Evolutionary conservation across 2,888 invertebrate genomes (phyloP).

Genomic region (Drosophila pseudotalamancana): DNA sequence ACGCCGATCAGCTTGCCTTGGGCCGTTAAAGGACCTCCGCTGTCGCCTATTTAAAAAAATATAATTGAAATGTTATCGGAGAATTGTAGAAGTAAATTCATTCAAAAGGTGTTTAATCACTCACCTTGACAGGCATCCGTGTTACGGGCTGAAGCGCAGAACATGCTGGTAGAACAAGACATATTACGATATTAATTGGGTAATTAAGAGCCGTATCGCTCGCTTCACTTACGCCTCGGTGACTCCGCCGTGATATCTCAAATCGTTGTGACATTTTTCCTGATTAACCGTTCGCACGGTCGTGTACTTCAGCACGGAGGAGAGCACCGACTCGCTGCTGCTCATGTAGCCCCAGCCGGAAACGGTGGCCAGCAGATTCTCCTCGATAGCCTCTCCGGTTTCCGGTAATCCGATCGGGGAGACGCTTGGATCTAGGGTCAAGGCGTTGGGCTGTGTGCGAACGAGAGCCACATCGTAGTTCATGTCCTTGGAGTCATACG

Average conservation of each 20-base stretch:
- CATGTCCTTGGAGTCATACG: slow-evolving; percentile 77
- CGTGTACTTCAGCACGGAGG: slow-evolving; percentile 75
- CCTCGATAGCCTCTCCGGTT: slow-evolving; percentile 46
- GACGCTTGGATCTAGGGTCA: slow-evolving; percentile 64
- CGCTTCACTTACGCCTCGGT: slow-evolving; percentile 78
- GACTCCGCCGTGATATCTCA: slow-evolving; percentile 75
- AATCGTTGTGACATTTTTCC: slow-evolving; percentile 62
- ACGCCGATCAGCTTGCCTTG: slow-evolving; percentile 78
- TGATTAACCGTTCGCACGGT: slow-evolving; percentile 78
- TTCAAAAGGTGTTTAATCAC: slow-evolving; percentile 4
- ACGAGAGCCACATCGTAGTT: slow-evolving; percentile 81
- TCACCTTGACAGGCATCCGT: slow-evolving; percentile 82
- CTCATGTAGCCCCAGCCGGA: slow-evolving; percentile 83
- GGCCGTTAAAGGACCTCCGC: slow-evolving; percentile 79
- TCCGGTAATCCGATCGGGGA: slow-evolving; percentile 67
- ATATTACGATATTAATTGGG: slow-evolving; percentile 28
- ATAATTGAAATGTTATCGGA: not conserved
- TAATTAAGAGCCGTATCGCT: slow-evolving; percentile 9
- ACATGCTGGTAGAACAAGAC: slow-evolving; percentile 71
- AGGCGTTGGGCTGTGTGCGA: slow-evolving; percentile 58
- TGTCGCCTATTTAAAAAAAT: slow-evolving; percentile 62
- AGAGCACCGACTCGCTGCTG: slow-evolving; percentile 66
- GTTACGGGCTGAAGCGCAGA: slow-evolving; percentile 79
- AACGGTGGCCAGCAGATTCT: slow-evolving; percentile 64
- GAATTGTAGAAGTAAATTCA: no score